Evolutionary conservation across 2,113 vertebrate genomes (phyloP).

Genomic region (Nestor notabilis): DNA sequence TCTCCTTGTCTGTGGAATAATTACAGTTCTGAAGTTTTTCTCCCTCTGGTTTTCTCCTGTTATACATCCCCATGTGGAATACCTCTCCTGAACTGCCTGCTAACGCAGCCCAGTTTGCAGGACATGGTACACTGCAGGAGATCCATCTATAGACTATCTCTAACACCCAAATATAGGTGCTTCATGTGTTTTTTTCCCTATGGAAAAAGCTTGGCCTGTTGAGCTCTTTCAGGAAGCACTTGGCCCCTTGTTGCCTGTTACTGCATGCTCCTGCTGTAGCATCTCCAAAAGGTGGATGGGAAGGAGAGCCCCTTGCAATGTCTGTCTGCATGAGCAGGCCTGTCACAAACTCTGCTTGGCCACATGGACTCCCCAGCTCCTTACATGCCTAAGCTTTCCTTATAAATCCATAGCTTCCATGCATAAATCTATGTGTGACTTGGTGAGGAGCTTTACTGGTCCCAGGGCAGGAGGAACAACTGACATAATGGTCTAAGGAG

Average conservation of each 20-base stretch:
- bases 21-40: not conserved
- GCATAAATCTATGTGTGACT: accelerated
- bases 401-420: not conserved
- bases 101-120: not conserved
- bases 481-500: accelerated
- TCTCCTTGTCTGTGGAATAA: constrained; percentile 1
- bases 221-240: not conserved
- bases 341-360: not conserved
- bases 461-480: not conserved
- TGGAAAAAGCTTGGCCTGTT: not conserved
- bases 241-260: not conserved
- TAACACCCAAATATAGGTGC: not conserved
- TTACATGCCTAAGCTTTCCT: not conserved
- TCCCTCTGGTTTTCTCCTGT: not conserved
- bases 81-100: not conserved
- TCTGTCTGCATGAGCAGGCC: not conserved
- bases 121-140: accelerated
- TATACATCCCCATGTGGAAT: not conserved
- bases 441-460: not conserved
- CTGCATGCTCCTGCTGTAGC: not conserved
- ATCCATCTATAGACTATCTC: accelerated
- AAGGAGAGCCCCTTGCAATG: not conserved
- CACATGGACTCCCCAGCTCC: accelerated
- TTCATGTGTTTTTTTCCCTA: accelerated
- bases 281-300: not conserved